Base-by-base conservation (phyloP, 2,113 vertebrate species). In the Mormyrus iriodes region DNA sequence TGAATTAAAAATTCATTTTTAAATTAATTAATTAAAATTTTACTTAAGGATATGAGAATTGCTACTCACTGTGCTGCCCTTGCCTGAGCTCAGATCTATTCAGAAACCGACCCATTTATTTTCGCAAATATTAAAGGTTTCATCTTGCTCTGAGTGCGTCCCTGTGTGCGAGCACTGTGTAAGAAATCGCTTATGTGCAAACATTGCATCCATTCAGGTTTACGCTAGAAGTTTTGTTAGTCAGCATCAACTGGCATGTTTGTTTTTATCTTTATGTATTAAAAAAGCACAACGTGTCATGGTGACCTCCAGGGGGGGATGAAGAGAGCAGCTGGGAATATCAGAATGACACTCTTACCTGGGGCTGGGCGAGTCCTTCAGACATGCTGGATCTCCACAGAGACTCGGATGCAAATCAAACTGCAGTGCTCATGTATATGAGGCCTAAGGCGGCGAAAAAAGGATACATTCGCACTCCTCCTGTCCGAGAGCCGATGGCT, bases 391-490 rank as follows among this genome's bases (percentile, higher is more conserved):
- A 51, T 51, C 6, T 79, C 46, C 58, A 46, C 21, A 8, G 49
- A 31, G 49, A 35, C 73, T 76, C 7, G 12, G 24, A 35, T 19
- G 52, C 13, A 42, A 44, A 89, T 42, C 24, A 19, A 89, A 24
- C 24, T 21, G 27, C 8, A 2, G 3, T 0, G 48, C 49, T n/a
- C 76, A 55, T 35, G 46, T 7, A 42, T 19, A 44, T 3, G 21
- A 15, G 39, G 19, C n/a, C 27, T 8, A 35, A 15, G n/a, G 88
- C 5, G 35, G 31, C 53, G 85, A 91, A 2, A 84, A 94, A 99
- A 99, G 98, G 98, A 99, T 99, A 99, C 98, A 99, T 97, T 93
- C 98, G 95, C 91, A 99, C 95, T 86, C 97, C 97, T 93, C 98
- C 98, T 89, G 97, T 96, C 94, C 98, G 97, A 44, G 98, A 97